Percentiles rank a stretch among this genome's conserved stretches.
Conservation (phyloP, 2,888 invertebrate genomes). For the Eristalis pertinax region DNA sequence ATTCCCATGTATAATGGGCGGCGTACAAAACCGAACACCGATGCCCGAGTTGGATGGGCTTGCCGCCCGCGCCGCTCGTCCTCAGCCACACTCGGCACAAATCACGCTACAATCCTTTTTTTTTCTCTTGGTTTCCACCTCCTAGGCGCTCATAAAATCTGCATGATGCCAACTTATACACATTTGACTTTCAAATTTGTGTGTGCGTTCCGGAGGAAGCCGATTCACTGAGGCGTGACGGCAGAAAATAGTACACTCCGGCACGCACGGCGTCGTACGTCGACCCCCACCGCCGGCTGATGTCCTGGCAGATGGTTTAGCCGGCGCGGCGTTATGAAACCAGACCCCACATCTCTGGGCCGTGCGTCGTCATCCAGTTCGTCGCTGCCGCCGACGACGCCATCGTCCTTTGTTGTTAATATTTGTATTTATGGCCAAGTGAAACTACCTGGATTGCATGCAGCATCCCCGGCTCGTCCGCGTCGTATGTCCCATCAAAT, state of each 20-base stretch:
- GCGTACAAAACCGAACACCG: conserved; percentile 11
- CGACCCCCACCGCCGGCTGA: background rate
- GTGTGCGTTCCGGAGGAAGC: conserved; percentile 4
- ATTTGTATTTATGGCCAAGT: conserved; percentile 32
- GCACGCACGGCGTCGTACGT: conserved; percentile 42
- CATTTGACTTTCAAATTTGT: conserved; percentile 66
- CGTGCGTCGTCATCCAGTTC: background rate
- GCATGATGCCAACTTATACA: conserved; percentile 45
- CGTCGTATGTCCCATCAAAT: no score
- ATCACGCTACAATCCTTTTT: conserved; percentile 58
- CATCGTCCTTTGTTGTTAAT: conserved; percentile 13
- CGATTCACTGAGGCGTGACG: conserved; percentile 23
- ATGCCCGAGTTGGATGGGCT: conserved; percentile 18
- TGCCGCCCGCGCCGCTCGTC: no score
- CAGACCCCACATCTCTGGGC: conserved; percentile 6
- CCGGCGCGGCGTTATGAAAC: conserved; percentile 22
- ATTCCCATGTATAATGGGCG: conserved; percentile 27
- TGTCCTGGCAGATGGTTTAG: conserved; percentile 35
- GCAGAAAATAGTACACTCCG: conserved; percentile 15
- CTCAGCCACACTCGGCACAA: conserved; percentile 16
- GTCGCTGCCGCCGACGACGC: no score
- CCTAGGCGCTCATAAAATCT: conserved; percentile 41
- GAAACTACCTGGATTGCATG: conserved; percentile 18
- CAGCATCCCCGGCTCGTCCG: background rate
- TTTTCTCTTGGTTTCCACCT: conserved; percentile 5